phyloP scores from a whole-genome alignment of 1,140 invertebrate species.

The Elymnias hypermnestra region DNA sequence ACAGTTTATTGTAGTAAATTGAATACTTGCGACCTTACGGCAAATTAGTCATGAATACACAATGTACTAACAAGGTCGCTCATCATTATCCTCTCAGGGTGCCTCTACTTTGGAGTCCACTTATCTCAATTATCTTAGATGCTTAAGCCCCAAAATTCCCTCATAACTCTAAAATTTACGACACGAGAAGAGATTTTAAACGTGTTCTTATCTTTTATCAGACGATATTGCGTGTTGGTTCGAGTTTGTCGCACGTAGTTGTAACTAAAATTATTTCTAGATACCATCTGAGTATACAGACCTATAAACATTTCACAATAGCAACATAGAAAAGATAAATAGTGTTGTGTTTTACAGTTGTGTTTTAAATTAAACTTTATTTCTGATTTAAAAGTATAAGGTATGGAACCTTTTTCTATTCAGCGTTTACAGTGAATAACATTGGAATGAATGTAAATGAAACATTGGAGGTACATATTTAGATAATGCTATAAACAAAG shows the following conservation, averaged over 20 bases:
- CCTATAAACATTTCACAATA: no score
- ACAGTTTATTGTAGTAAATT: conserved; percentile 2
- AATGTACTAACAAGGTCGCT: conserved; percentile 22
- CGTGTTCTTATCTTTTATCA: conserved; percentile 66
- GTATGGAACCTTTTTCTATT: no score
- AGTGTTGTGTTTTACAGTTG: no score
- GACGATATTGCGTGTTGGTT: conserved; percentile 46
- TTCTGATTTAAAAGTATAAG: no score
- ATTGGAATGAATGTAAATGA: no score
- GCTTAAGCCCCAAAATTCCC: conserved; percentile 69
- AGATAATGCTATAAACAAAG: no score
- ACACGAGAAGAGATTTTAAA: conserved; percentile 63
- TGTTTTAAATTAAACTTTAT: no score
- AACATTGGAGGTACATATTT: no score
- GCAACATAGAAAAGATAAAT: no score
- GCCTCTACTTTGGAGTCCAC: conserved; percentile 41
- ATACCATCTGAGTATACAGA: no score
- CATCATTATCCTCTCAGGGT: conserved; percentile 41
- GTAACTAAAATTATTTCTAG: conserved; percentile 3
- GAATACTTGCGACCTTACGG: neutral
- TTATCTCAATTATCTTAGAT: conserved; percentile 73
- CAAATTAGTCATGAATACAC: conserved; percentile 12
- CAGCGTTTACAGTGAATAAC: no score
- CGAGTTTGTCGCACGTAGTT: conserved; percentile 42
- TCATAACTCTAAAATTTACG: conserved; percentile 65